A percentile compares a stretch with the other conserved stretches of the same genome.
Evolutionary conservation across 2,797 vertebrate genomes (phyloP).

Genomic region (Siniperca scherzeri): DNA sequence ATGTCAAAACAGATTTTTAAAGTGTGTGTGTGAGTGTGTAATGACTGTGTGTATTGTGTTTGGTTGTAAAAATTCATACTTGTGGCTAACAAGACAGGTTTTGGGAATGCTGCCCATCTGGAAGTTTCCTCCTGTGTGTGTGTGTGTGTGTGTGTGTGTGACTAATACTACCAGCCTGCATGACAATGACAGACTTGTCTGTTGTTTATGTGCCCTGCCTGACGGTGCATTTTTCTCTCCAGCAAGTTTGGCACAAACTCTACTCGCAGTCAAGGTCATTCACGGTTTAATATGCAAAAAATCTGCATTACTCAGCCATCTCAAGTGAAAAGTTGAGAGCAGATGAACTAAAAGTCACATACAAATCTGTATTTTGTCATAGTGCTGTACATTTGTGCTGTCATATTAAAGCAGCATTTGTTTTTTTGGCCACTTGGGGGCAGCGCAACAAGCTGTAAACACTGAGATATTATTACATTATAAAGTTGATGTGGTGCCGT

Average conservation of each 20-base stretch:
- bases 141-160: slow-evolving; percentile 30
- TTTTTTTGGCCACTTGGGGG: neutral
- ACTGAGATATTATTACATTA: neutral
- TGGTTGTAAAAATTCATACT: neutral
- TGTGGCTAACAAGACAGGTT: slow-evolving; percentile 21
- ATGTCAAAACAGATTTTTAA: neutral
- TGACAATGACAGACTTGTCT: slow-evolving; percentile 59
- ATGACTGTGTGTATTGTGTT: neutral
- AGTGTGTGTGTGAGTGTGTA: neutral
- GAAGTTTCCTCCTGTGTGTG: slow-evolving; percentile 21
- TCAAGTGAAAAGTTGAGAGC: neutral
- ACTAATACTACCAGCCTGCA: slow-evolving; percentile 7
- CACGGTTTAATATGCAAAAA: neutral
- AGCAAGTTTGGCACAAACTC: slow-evolving; percentile 7
- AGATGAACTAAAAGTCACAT: neutral
- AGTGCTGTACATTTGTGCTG: neutral
- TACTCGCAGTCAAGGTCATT: slow-evolving; percentile 24
- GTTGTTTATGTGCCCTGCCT: slow-evolving; percentile 32
- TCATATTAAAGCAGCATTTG: neutral
- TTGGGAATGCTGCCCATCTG: slow-evolving; percentile 46
- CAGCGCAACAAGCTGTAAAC: neutral
- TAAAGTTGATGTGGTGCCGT: neutral
- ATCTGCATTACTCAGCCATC: neutral
- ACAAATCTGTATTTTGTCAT: neutral
- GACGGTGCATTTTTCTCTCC: slow-evolving; percentile 37